Evolutionary conservation across 2,113 vertebrate species (phyloP), one percentile per base, ranked within the genome.

Genomic region (Archocentrus centrarchus): DNA sequence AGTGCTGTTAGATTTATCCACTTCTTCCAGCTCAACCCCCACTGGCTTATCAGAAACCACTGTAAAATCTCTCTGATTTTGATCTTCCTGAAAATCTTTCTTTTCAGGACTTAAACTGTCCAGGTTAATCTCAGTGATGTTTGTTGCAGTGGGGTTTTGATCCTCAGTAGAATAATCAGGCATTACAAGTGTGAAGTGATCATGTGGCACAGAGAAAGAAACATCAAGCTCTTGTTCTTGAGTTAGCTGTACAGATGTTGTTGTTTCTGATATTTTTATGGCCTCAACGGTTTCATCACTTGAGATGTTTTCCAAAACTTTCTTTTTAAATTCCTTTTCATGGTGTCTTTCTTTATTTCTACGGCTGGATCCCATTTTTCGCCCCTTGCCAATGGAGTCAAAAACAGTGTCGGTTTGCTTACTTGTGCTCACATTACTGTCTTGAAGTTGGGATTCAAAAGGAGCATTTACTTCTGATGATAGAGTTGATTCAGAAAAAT

Each of bases 321-420:
- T 70, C 64, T 79, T 44, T 63, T 39, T 35, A n/a, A 32, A 11
- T 4, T 32, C 66, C 15, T 76, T 73, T 3, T 27, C 22, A 7
- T 13, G 4, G 3, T 73, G 35, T 58, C 24, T 59, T 55, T 5
- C 77, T 84, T 81, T 89, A 39, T 27, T 73, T n/a, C n/a, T 80
- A 2, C 37, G 55, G 15, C 63, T 87, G 20, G 78, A 91, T 7
- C 84, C 89, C 24, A 91, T 57, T 82, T 91, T 91, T 68, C 82
- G 77, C 57, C 75, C 87, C 18, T 53, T 87, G 10, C 17, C 37
- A 18, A 11, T 62, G 4, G 9, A 50, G 41, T 24, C 18, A 6
- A 73, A 53, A 58, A 6, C 10, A 9, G 9, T 24, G 11, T 60
- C 14, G 4, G 20, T 41, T 53, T 81, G 8, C 18, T 68, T 39